Conservation (phyloP, 2,113 vertebrate genomes). For the Chroicocephalus ridibundus region DNA sequence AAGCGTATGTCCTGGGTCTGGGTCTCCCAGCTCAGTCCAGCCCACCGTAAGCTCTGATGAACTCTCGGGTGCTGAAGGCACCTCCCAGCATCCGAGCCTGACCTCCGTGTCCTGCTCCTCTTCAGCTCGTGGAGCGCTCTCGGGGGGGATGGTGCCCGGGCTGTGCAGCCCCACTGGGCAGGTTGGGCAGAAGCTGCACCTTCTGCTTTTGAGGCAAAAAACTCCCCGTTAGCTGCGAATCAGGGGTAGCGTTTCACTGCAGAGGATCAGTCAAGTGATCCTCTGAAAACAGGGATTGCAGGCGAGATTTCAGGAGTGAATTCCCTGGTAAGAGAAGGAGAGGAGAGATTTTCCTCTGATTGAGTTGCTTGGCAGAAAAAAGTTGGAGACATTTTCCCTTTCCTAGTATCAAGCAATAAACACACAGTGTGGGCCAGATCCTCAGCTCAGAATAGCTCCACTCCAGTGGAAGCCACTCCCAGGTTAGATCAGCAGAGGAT, state of each 20-base stretch:
- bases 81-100: not conserved
- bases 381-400: not conserved
- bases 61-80: not conserved
- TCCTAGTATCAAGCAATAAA: not conserved
- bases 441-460: not conserved
- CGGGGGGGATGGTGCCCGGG: not conserved
- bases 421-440: not conserved
- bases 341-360: not conserved
- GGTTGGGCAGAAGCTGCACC: not conserved
- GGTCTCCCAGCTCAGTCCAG: not conserved
- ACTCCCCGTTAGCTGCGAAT: not conserved
- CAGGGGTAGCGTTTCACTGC: not conserved
- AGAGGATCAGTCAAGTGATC: not conserved
- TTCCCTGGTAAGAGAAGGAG: not conserved
- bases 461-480: not conserved
- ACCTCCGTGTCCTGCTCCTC: not conserved
- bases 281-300: not conserved
- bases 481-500: not conserved
- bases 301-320: not conserved
- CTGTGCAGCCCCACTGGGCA: not conserved
- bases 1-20: rapidly evolving
- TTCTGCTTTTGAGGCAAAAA: not conserved
- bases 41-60: not conserved
- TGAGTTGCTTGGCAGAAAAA: not conserved
- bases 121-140: not conserved